Percentiles rank a stretch among this genome's conserved stretches.
Conservation (phyloP, 2,797 vertebrate genomes). For the Sternotherus odoratus region DNA sequence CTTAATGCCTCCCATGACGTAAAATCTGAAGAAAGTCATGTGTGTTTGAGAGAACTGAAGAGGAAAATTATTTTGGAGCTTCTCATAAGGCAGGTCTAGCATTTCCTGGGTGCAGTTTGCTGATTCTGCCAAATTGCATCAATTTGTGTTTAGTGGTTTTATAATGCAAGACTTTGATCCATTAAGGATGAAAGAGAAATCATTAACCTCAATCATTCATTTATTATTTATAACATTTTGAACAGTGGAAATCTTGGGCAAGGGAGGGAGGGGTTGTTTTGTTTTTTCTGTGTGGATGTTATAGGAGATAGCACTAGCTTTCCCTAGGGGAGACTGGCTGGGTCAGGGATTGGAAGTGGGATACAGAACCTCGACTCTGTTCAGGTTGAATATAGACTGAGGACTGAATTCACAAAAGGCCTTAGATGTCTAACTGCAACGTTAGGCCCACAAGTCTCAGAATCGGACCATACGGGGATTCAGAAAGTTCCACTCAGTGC, state of each 20-base stretch:
- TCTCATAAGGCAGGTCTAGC: neutral
- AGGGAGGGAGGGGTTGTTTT: neutral
- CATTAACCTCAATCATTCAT: neutral
- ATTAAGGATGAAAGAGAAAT: neutral
- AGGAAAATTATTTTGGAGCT: neutral
- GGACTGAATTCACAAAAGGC: neutral
- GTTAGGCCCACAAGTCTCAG: neutral
- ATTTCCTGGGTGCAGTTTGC: neutral
- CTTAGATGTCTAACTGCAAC: neutral
- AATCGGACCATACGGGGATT: neutral
- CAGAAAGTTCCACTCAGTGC: neutral
- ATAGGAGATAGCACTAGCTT: neutral
- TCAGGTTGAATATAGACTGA: neutral
- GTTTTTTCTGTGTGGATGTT: constrained; percentile 21
- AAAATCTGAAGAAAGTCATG: neutral
- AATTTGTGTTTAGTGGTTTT: neutral
- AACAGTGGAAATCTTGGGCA: neutral
- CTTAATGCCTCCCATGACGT: neutral
- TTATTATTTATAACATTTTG: constrained; percentile 34
- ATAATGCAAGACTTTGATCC: neutral
- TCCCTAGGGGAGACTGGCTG: neutral
- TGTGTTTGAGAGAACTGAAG: neutral
- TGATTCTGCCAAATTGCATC: neutral
- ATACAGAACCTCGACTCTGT: constrained; percentile 1
- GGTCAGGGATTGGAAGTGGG: neutral